Evolutionary conservation across 2,797 vertebrate species (phyloP).

Genomic region (Xyrichtys novacula): DNA sequence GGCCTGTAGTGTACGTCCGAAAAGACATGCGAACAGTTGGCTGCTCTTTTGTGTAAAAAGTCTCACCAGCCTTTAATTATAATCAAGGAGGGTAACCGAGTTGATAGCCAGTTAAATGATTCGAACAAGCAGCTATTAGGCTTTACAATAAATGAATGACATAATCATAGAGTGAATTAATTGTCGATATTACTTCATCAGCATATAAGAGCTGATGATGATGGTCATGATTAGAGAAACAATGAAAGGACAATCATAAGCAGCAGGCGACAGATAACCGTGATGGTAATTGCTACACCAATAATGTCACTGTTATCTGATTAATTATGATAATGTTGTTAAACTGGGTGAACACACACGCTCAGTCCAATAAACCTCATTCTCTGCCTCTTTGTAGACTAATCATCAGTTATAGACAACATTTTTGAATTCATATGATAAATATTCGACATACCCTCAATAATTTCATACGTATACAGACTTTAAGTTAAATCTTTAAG

Average conservation of each 20-base stretch:
- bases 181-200: constrained; percentile 57
- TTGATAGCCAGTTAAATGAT: constrained; percentile 29
- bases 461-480: no score
- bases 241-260: constrained; percentile 60
- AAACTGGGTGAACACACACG: constrained; percentile 28
- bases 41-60: no score
- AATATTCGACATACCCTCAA: no score
- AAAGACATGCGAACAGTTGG: no score
- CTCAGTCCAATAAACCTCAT: constrained; percentile 25
- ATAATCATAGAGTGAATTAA: constrained; percentile 45
- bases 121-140: constrained; percentile 27
- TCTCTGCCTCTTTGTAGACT: background rate
- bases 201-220: constrained; percentile 48
- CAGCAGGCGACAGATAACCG: constrained; percentile 55
- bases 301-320: constrained; percentile 63
- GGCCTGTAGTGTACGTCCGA: no score
- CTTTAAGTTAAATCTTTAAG: no score
- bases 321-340: constrained; percentile 69
- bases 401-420: no score
- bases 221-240: constrained; percentile 58
- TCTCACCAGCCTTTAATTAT: no score
- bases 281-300: constrained; percentile 59
- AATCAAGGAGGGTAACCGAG: no score
- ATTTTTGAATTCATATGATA: no score
- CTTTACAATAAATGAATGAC: constrained; percentile 27